Base-by-base conservation (phyloP, 35 echinoderm and acorn worm species). In the Hemicentrotus pulcherrimus region DNA sequence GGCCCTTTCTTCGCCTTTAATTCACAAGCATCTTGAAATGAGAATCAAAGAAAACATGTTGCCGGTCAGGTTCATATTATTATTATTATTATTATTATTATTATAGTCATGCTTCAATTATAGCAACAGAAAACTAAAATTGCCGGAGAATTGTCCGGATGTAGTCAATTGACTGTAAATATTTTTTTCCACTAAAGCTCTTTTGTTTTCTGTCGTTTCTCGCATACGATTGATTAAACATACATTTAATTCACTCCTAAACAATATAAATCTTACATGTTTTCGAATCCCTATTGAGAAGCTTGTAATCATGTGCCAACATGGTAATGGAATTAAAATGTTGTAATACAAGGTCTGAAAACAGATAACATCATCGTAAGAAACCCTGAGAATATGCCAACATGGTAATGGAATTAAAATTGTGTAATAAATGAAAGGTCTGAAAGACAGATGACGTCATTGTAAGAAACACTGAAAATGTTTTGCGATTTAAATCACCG, bases 1-100 rank as follows among this genome's bases (percentile, higher is more conserved):
- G 94, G 88, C 14, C 97, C 97, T 24, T 28, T 41, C 16, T 90
- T 78, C 1, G 61, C 41, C 46, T 94, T 88, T 52, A 94, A 90
- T 31, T 85, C 58, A 41, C 96, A 96, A 9, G 86, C 47, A 32
- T 88, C 86, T 61, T 19, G 46, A 14, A n/a, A 8, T 86, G n/a
- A 41, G 12, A 96, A 86, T 24, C 10, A 35, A 90, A 47, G 31
- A 32, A 90, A 33, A 31, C 12, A 86, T 8, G n/a, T 33, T 31
- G 9, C 0, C 70, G 30, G 22, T 31, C 1, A 41, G 35, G 35
- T 41, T 41, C 35, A 41, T n/a, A n/a, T n/a, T n/a, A n/a, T n/a
- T n/a, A n/a, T n/a, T n/a, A n/a, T n/a, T n/a, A n/a, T n/a, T n/a
- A n/a, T n/a, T n/a, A 32, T 86, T 31, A 8, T 3, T 9, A 18